Base-by-base conservation (phyloP, 2,888 invertebrate species). In the Drosophila phalerata region DNA sequence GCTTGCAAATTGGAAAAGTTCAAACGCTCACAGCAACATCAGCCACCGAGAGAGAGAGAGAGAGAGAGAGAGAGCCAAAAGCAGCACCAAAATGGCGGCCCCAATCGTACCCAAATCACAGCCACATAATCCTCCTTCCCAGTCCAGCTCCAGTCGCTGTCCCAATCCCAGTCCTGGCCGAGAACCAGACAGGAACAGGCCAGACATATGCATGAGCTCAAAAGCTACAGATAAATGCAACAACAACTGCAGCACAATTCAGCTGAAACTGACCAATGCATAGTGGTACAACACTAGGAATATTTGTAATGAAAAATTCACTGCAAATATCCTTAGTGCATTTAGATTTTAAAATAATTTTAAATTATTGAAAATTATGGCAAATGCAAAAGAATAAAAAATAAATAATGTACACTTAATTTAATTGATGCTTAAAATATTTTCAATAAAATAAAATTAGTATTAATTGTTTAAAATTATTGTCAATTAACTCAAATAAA, bases 1-100 rank as follows among this genome's bases (percentile, higher is more conserved):
- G 88, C 85, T 82, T 85, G 85, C 85, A 86, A 89, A 86, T 86
- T 89, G 85, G 85, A 89, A 85, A 85, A 81, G 83, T 81, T 81
- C 77, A 81, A 80, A 81, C 81, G 77, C 63, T 72, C 71, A 72
- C 47, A 49, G 57, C 53, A 73, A 25, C n/a, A n/a, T n/a, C n/a
- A n/a, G n/a, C n/a, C n/a, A n/a, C n/a, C n/a, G n/a, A n/a, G n/a
- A n/a, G n/a, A n/a, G n/a, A n/a, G n/a, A n/a, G n/a, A n/a, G n/a
- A n/a, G n/a, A n/a, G n/a, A n/a, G n/a, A n/a, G n/a, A n/a, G n/a
- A n/a, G n/a, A n/a, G n/a, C n/a, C n/a, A n/a, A n/a, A n/a, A n/a
- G n/a, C n/a, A n/a, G n/a, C 25, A 47, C 78, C 78, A 53, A 81
- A 84, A 81, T 74, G 81, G 71, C 58, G 69, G 58, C 53, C 63